These are phyloP conservation scores for Pocillopora verrucosa DNA, from an alignment of 64 coral and sea anemone genomes.

Conservation along the genomic window DNA sequence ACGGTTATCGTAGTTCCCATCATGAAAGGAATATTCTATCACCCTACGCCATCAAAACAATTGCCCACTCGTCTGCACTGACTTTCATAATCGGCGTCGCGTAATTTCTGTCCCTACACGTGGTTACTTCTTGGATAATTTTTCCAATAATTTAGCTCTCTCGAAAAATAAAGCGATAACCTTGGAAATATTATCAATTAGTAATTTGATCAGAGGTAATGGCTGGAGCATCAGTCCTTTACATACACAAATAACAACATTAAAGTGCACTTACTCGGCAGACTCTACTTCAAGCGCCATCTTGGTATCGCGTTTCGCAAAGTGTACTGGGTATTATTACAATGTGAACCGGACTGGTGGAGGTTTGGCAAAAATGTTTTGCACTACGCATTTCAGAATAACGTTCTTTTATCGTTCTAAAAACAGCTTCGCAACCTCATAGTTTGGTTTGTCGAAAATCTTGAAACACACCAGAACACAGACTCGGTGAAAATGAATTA, in stretches of 20 bases:
- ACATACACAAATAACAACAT: not conserved
- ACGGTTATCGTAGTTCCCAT: too few relatives aligned
- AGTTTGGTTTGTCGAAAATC: too few relatives aligned
- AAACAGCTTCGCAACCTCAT: too few relatives aligned
- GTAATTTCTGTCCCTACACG: not conserved
- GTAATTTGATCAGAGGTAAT: not conserved
- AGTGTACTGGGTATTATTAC: slow-evolving; percentile 25
- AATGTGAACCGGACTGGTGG: not conserved
- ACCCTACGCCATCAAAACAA: too few relatives aligned
- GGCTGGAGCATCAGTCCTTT: not conserved
- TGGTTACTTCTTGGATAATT: not conserved
- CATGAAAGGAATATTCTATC: too few relatives aligned
- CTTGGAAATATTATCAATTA: not conserved
- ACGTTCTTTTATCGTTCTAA: not conserved
- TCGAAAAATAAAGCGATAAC: not conserved
- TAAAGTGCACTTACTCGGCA: slow-evolving; percentile 83
- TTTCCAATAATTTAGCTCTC: not conserved
- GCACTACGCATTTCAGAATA: not conserved
- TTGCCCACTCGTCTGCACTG: too few relatives aligned
- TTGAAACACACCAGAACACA: not conserved
- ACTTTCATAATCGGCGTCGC: not conserved
- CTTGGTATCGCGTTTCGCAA: slow-evolving; percentile 68
- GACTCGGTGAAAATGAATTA: not conserved
- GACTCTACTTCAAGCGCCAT: slow-evolving; percentile 99
- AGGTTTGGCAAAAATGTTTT: not conserved